Percentiles rank a stretch among this genome's conserved stretches.
Evolutionary conservation across 2,797 vertebrate species (phyloP).

Genomic region (Spondyliosoma cantharus): DNA sequence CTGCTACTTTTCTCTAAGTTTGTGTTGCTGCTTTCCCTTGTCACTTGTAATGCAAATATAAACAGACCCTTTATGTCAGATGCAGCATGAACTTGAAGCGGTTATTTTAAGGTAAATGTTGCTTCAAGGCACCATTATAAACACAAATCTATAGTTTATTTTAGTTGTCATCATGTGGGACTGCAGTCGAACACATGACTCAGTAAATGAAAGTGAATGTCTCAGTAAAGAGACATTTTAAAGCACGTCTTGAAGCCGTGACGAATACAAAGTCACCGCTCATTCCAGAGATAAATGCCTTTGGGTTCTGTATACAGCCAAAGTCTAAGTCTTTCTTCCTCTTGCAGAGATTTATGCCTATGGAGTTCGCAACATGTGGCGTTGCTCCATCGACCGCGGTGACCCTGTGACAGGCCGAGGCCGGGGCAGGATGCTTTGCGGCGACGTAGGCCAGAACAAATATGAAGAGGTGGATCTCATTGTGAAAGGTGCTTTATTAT

Average conservation of each 20-base stretch:
- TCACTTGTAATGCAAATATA: no score
- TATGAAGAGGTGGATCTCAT: slow-evolving; percentile 89
- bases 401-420: slow-evolving; percentile 79
- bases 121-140: neutral
- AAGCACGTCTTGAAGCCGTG: neutral
- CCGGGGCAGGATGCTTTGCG: slow-evolving; percentile 85
- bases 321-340: neutral
- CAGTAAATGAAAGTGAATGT: neutral
- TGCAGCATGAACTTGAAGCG: no score
- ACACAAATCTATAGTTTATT: neutral
- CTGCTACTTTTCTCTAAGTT: no score
- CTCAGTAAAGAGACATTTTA: neutral
- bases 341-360: slow-evolving; percentile 86
- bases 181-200: neutral
- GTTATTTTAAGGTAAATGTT: no score
- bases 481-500: slow-evolving; percentile 79
- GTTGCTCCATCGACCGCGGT: slow-evolving; percentile 88
- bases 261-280: neutral
- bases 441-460: slow-evolving; percentile 90
- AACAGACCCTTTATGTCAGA: no score
- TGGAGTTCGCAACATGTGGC: slow-evolving; percentile 90
- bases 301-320: neutral
- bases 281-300: slow-evolving; percentile 4
- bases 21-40: no score
- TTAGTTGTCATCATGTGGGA: neutral